These are phyloP conservation scores for Oxyura jamaicensis DNA, from an alignment of 2,113 vertebrate genomes.

Conservation along the genomic window DNA sequence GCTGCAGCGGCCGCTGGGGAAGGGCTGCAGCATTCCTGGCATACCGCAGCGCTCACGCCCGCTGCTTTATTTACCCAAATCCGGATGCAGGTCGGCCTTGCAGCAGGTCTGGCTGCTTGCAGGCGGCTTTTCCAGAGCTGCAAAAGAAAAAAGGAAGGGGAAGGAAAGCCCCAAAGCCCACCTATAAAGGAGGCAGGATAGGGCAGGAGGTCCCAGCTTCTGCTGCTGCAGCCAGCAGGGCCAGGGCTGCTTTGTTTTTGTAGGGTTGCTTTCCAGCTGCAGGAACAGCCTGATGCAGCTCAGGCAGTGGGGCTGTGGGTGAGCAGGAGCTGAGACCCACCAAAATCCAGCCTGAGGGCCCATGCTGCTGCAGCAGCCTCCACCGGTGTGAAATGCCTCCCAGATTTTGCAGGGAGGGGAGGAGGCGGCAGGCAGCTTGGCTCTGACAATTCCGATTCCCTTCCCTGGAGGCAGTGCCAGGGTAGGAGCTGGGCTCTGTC, in stretches of 20 bases:
- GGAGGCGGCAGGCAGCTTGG: background rate
- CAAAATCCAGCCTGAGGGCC: background rate
- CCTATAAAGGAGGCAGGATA: background rate
- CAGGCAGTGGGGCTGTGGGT: background rate
- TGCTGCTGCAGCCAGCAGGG: background rate
- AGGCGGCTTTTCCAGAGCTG: background rate
- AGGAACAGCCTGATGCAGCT: background rate
- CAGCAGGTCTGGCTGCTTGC: background rate
- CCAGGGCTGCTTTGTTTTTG: background rate
- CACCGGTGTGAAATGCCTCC: background rate
- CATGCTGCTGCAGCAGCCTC: background rate
- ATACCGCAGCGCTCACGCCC: constrained; percentile 33
- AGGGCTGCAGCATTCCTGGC: constrained; percentile 62
- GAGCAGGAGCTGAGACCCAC: too few relatives aligned
- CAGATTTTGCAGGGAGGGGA: background rate
- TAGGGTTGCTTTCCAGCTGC: background rate
- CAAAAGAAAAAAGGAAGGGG: background rate
- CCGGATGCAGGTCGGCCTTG: background rate
- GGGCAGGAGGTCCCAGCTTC: background rate
- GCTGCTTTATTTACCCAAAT: background rate
- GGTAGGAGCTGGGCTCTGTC: background rate
- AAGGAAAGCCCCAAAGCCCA: background rate
- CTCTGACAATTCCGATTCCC: background rate
- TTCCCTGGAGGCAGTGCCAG: background rate
- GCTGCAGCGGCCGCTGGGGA: background rate